Evolutionary conservation across 2,797 vertebrate species (phyloP).

Genomic region (Syngnathus acus): DNA sequence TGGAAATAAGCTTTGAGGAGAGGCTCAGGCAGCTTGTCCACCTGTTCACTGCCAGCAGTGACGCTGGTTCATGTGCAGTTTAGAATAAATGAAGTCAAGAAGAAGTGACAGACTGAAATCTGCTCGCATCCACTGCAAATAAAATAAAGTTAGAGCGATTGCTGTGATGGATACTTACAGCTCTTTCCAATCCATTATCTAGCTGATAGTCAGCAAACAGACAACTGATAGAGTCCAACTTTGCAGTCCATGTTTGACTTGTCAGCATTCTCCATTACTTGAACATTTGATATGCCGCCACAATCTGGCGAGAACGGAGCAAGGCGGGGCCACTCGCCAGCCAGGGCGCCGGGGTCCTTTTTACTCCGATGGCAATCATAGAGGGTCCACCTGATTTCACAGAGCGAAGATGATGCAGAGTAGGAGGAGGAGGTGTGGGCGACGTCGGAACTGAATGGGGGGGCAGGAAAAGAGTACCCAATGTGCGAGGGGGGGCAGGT

Average conservation of each 20-base stretch:
- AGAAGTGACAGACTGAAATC: constrained; percentile 23
- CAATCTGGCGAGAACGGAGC: constrained; percentile 25
- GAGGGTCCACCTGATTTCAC: constrained; percentile 69
- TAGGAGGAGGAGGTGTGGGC: constrained; percentile 29
- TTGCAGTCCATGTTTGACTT: constrained; percentile 52
- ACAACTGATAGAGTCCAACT: constrained; percentile 58
- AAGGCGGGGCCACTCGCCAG: constrained; percentile 46
- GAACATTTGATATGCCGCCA: constrained; percentile 38
- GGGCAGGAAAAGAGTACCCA: constrained; percentile 26
- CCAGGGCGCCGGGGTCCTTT: constrained; percentile 52
- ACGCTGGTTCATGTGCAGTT: not conserved
- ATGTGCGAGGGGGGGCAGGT: constrained; percentile 22
- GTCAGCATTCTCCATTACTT: constrained; percentile 67
- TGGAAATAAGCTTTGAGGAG: constrained; percentile 34
- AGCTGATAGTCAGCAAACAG: constrained; percentile 65
- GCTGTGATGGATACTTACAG: constrained; percentile 67
- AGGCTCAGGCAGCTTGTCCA: constrained; percentile 60
- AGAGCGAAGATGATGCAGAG: constrained; percentile 34
- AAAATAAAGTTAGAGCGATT: constrained; percentile 33
- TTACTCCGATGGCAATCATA: constrained; percentile 61
- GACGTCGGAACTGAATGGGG: constrained; percentile 44
- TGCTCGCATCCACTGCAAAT: constrained; percentile 1
- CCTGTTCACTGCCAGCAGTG: constrained; percentile 61
- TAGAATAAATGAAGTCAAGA: constrained; percentile 15
- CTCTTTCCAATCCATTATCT: constrained; percentile 82